Conservation (phyloP, 2,888 invertebrate genomes). For the Eilema sororculum region DNA sequence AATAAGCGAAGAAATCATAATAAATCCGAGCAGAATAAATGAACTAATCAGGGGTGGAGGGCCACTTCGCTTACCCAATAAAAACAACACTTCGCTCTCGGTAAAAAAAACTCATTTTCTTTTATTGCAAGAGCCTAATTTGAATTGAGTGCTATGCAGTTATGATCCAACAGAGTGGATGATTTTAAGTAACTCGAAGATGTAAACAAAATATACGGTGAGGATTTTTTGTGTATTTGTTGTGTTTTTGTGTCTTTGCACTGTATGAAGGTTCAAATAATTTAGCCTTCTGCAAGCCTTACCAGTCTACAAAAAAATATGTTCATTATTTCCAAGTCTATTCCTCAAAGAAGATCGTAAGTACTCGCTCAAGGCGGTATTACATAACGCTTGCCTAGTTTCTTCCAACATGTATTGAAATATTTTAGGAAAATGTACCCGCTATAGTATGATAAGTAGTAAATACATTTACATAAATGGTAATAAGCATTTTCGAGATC, state of each 20-base stretch:
- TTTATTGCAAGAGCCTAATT: slow-evolving; percentile 85
- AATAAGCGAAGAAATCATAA: slow-evolving; percentile 79
- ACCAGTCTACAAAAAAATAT: background rate
- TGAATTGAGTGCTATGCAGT: slow-evolving; percentile 86
- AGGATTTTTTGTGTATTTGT: slow-evolving; percentile 2
- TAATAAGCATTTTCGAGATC: slow-evolving; percentile 5
- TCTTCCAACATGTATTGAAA: slow-evolving; percentile 19
- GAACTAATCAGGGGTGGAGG: slow-evolving; percentile 80
- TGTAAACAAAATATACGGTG: slow-evolving; percentile 52
- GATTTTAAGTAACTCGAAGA: slow-evolving; percentile 77
- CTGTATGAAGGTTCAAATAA: background rate
- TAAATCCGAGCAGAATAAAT: slow-evolving; percentile 80
- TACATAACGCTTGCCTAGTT: slow-evolving; percentile 19
- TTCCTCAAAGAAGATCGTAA: background rate
- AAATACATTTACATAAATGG: slow-evolving; percentile 26
- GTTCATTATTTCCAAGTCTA: background rate
- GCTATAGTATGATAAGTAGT: slow-evolving; percentile 15
- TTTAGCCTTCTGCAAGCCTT: background rate
- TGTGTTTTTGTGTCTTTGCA: background rate
- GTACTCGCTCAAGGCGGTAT: slow-evolving; percentile 9
- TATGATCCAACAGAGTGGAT: slow-evolving; percentile 85
- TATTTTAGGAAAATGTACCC: slow-evolving; percentile 18
- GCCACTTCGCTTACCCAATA: slow-evolving; percentile 74
- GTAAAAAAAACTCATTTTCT: slow-evolving; percentile 85
- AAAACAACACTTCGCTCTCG: slow-evolving; percentile 82